Conservation (phyloP, 1,140 invertebrate species). For the Formica selysi region DNA sequence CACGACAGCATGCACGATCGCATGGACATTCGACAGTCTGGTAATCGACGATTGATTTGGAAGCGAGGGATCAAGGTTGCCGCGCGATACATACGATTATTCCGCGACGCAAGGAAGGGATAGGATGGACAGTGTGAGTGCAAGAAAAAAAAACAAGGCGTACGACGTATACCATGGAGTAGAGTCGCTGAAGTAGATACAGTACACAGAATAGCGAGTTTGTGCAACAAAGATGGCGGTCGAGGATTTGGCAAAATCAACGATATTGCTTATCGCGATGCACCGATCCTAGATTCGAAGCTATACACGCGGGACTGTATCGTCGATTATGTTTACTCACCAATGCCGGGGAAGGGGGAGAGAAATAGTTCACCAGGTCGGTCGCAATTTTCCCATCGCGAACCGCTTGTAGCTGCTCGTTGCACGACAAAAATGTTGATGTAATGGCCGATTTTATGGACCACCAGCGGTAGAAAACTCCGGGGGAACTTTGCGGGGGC, state of each 20-base stretch:
- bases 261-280: slow-evolving; percentile 28
- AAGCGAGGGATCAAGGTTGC: slow-evolving; percentile 3
- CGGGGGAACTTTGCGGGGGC: slow-evolving; percentile 56
- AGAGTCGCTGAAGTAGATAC: too few relatives aligned
- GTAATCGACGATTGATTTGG: background rate
- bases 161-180: slow-evolving; percentile 9
- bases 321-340: slow-evolving; percentile 12
- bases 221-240: slow-evolving; percentile 82
- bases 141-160: background rate
- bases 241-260: slow-evolving; percentile 73
- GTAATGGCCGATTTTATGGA: slow-evolving; percentile 79
- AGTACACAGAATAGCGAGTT: slow-evolving; percentile 58
- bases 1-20: background rate
- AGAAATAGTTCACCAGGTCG: slow-evolving; percentile 12
- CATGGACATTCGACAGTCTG: background rate
- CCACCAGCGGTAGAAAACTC: slow-evolving; percentile 77
- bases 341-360: background rate
- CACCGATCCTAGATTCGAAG: background rate
- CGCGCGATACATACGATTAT: background rate
- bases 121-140: background rate
- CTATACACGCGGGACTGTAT: background rate
- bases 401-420: slow-evolving; percentile 38
- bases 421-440: slow-evolving; percentile 74
- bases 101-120: slow-evolving; percentile 11
- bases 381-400: slow-evolving; percentile 55